Evolutionary conservation across 1,140 invertebrate genomes (phyloP), one percentile per base, ranked within the genome.

Genomic region (Euglossa dilemma): DNA sequence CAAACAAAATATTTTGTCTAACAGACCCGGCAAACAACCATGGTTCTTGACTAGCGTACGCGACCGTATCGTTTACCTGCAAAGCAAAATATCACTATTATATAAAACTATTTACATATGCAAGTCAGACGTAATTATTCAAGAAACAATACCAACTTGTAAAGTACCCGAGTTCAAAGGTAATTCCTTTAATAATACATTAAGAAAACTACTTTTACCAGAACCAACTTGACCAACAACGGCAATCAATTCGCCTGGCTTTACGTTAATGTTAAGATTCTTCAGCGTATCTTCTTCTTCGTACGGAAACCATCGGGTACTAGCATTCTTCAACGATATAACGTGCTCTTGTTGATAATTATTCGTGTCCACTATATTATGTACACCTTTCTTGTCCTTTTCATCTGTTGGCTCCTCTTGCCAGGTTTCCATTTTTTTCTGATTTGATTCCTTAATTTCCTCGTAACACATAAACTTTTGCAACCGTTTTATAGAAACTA

Each of bases 1-100:
- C 97, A 90, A 98, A 98, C 0, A 98, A 91, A 74, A 98, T 98
- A 92, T 98, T 98, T 83, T 98, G 97, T 23, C 96, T 94, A 0
- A 96, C 95, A 11, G 94, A 94, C 23, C 94, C 94, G 7, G 94
- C 94, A 25, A 95, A 95, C 0, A 97, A 91, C 97, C 97, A 98
- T 3, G 97, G 95, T 85, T 97, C 96, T 93, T 98, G 97, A 87
- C 96, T 95, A 0, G 96, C 95, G 76, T 96, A 97, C 1, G 96
- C 95, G 2, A 97, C 91, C 61, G 92, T 94, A 36, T 96, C 97
- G 20, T 94, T 92, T 5, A 97, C 91, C 80, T 93, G 85, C 0
- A 96, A 90, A 69, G 43, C 59, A 66, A 59, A 11, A 47, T 12
- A 12, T 43, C 45, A 73, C 5, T 6, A 56, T 45, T 18, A 45